phyloP scores from a whole-genome alignment of 2,797 vertebrate genomes.

The Myotis planiceps region DNA sequence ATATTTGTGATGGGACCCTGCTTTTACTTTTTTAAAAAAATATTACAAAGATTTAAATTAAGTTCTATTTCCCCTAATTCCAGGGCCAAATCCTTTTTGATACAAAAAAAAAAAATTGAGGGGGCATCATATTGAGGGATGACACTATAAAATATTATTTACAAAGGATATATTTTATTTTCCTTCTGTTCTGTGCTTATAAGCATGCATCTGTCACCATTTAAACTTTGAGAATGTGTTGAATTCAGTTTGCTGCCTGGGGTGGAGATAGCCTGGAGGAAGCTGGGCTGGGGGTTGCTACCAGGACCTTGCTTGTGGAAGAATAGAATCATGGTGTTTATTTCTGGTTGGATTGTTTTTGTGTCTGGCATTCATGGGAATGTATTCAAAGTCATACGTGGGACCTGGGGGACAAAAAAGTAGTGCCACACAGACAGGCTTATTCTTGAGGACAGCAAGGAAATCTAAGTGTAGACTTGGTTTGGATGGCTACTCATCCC shows the following conservation, averaged over 20 bases:
- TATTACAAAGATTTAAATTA: constrained; percentile 24
- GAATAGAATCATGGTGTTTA: neutral
- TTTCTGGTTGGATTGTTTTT: neutral
- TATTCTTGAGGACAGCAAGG: neutral
- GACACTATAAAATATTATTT: neutral
- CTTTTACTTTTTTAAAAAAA: neutral
- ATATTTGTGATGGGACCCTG: neutral
- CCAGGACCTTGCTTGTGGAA: neutral
- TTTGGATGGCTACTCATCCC: neutral
- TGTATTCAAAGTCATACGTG: neutral
- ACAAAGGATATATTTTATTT: neutral
- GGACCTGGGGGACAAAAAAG: neutral
- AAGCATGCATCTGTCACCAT: neutral
- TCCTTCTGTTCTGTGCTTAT: neutral
- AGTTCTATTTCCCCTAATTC: neutral
- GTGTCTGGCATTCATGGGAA: neutral
- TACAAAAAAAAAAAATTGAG: neutral
- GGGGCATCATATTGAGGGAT: neutral
- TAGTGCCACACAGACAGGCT: neutral
- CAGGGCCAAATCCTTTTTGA: neutral
- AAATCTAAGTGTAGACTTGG: neutral
- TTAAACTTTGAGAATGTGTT: neutral
- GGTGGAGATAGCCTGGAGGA: neutral
- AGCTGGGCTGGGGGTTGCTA: neutral
- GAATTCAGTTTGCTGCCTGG: neutral